Evolutionary conservation across 2,888 invertebrate species (phyloP).

Genomic region (Eucriotettix oculatus): DNA sequence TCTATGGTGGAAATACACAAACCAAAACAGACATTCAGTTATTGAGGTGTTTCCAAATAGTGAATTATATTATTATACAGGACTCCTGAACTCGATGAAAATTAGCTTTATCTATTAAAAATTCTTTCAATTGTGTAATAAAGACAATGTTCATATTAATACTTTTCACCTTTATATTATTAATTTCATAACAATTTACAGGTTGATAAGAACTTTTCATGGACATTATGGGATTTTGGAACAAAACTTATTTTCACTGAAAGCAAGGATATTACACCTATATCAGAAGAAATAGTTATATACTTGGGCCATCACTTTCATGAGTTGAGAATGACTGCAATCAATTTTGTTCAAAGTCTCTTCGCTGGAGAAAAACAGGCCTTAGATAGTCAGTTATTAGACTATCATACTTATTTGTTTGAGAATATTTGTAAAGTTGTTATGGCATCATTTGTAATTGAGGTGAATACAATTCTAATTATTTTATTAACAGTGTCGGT

Average conservation of each 20-base stretch:
- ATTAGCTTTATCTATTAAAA: no score
- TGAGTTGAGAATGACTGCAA: slow-evolving; percentile 24
- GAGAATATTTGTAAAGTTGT: slow-evolving; percentile 18
- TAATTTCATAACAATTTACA: slow-evolving; percentile 1
- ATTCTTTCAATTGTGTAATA: no score
- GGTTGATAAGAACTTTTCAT: slow-evolving; percentile 19
- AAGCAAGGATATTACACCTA: slow-evolving; percentile 12
- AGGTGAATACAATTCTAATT: slow-evolving; percentile 5
- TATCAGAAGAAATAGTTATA: slow-evolving; percentile 9
- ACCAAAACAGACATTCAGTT: no score
- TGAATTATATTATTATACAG: no score
- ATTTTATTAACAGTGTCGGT: background rate
- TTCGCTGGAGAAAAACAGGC: slow-evolving; percentile 17
- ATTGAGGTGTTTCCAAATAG: no score
- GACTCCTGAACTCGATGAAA: no score
- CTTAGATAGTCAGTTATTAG: slow-evolving; percentile 13
- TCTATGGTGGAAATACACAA: no score
- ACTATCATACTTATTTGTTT: slow-evolving; percentile 21
- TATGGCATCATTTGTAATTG: slow-evolving; percentile 10
- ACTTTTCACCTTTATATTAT: slow-evolving; percentile 8
- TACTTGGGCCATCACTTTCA: slow-evolving; percentile 14
- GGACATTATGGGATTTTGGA: slow-evolving; percentile 16
- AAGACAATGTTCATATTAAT: no score
- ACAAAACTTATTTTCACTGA: slow-evolving; percentile 1
- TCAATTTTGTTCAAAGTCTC: slow-evolving; percentile 23